phyloP scores from a whole-genome alignment of 1,140 invertebrate genomes.

The Oedothorax gibbosus region DNA sequence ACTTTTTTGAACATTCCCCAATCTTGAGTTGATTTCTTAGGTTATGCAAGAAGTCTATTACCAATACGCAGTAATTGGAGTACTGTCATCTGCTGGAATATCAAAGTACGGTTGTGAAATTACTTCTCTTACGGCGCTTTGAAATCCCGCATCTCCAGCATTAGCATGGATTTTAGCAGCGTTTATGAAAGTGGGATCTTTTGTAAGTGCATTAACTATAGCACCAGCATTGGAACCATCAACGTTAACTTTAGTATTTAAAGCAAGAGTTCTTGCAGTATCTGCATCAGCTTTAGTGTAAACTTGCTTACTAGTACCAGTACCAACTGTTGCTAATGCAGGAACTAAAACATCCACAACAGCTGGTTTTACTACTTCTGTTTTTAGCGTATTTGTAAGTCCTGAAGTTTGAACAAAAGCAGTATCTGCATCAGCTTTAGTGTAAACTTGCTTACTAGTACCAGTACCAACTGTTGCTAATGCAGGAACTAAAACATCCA shows the following conservation, averaged over 20 bases:
- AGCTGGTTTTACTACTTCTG: too few relatives aligned
- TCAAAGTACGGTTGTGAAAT: background rate
- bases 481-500: too few relatives aligned
- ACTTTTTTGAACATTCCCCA: too few relatives aligned
- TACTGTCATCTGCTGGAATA: slow-evolving; percentile 2
- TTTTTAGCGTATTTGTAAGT: too few relatives aligned
- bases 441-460: background rate
- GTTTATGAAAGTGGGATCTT: background rate
- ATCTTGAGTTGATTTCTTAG: too few relatives aligned
- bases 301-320: background rate
- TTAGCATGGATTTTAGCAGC: background rate
- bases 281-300: background rate
- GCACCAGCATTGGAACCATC: too few relatives aligned
- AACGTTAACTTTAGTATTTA: background rate
- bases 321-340: background rate
- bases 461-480: background rate
- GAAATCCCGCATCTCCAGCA: background rate
- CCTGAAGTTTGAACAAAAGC: too few relatives aligned
- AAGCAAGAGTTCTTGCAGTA: background rate
- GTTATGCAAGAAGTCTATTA: too few relatives aligned
- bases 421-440: background rate
- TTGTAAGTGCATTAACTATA: background rate
- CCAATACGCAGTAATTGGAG: background rate
- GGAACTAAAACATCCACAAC: too few relatives aligned
- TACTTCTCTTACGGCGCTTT: background rate